These are phyloP conservation scores for Tipula unca DNA, from an alignment of 2,888 invertebrate species.

Conservation along the genomic window DNA sequence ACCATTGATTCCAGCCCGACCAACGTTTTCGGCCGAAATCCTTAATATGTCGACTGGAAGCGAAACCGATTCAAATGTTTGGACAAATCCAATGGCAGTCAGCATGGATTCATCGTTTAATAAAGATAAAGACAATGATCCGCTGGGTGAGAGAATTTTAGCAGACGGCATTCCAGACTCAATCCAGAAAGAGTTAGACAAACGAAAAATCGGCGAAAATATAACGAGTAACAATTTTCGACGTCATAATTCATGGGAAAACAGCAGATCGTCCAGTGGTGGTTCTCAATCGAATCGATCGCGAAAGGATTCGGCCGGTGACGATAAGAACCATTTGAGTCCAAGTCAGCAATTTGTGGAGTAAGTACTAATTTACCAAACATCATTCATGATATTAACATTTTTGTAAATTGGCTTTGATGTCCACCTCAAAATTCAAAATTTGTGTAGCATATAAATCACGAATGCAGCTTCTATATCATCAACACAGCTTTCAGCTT, in stretches of 20 bases:
- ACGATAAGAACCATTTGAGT: neutral
- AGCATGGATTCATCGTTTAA: neutral
- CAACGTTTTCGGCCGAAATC: conserved; percentile 56
- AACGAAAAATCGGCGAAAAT: conserved; percentile 48
- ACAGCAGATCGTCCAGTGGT: conserved; percentile 22
- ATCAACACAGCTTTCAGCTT: neutral
- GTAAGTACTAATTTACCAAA: conserved; percentile 1
- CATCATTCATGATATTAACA: neutral
- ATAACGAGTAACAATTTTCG: conserved; percentile 24
- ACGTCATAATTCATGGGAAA: conserved; percentile 23
- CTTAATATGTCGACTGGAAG: conserved; percentile 33
- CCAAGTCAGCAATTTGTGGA: conserved; percentile 15
- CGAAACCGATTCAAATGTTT: conserved; percentile 49
- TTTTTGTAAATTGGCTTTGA: neutral
- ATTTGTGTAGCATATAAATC: neutral
- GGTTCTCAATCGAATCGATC: neutral
- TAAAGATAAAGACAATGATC: neutral
- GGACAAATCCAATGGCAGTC: conserved; percentile 55
- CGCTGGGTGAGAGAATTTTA: neutral
- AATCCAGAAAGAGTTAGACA: conserved; percentile 56
- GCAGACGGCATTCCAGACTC: conserved; percentile 49
- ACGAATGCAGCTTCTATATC: neutral
- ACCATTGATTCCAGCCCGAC: conserved; percentile 69
- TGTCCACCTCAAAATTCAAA: neutral
- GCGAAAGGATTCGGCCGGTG: neutral